Conservation (phyloP, 2,797 vertebrate species). For the Mus caroli region DNA sequence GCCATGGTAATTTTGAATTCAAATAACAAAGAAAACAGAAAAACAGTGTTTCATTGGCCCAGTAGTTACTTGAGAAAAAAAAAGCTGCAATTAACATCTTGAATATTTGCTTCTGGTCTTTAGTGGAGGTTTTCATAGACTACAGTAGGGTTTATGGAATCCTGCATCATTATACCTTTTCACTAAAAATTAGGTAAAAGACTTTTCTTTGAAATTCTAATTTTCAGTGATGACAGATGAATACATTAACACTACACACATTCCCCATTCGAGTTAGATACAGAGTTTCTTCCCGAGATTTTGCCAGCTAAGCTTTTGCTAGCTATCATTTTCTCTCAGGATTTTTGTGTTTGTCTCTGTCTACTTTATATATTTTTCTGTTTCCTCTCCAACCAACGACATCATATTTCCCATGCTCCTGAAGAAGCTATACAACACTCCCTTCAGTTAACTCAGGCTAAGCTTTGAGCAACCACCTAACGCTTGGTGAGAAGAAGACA, state of each 20-base stretch:
- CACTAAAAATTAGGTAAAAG: slow-evolving; percentile 41
- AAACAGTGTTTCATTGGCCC: background rate
- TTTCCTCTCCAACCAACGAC: background rate
- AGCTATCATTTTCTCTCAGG: background rate
- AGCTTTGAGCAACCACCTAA: background rate
- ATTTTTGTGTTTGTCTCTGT: background rate
- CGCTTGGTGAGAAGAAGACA: background rate
- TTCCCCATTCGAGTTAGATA: background rate
- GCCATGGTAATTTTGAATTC: background rate
- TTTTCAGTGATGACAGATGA: slow-evolving; percentile 26
- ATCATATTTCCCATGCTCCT: background rate
- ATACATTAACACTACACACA: background rate
- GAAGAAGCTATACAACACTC: background rate
- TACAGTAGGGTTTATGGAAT: background rate
- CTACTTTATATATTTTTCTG: background rate
- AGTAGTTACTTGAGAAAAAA: slow-evolving; percentile 14
- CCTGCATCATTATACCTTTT: background rate
- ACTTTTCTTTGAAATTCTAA: background rate
- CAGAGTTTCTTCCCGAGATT: background rate
- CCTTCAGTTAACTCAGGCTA: background rate
- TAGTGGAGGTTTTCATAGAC: background rate
- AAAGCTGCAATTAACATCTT: background rate
- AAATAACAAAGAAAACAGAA: background rate
- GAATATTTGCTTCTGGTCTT: background rate
- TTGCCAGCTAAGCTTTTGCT: background rate